These are phyloP conservation scores for Dicerorhinus sumatrensis DNA, from an alignment of 2,113 vertebrate genomes.

Conservation along the genomic window DNA sequence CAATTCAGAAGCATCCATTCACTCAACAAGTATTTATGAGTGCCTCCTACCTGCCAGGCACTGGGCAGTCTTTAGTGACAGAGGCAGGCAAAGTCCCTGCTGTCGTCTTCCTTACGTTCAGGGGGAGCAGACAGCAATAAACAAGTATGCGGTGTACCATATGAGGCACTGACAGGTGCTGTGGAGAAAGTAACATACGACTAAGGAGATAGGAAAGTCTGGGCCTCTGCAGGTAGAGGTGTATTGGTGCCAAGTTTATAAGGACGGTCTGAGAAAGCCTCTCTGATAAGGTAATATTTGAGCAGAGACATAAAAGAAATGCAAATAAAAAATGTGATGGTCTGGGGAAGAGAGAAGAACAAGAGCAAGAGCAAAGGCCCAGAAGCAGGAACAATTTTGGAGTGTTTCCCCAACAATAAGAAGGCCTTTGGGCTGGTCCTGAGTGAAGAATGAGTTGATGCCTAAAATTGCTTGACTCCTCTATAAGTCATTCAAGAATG, in stretches of 20 bases:
- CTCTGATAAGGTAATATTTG: not conserved
- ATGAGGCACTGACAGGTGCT: not conserved
- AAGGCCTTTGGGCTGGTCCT: not conserved
- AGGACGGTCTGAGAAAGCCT: not conserved
- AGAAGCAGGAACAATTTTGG: not conserved
- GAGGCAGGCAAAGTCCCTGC: not conserved
- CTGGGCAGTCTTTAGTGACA: not conserved
- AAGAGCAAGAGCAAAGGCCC: not conserved
- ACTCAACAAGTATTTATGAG: not conserved
- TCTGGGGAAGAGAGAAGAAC: not conserved
- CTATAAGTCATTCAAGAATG: not conserved
- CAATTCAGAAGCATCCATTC: not conserved
- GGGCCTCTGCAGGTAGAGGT: fast-evolving
- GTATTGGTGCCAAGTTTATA: not conserved
- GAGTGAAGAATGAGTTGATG: not conserved
- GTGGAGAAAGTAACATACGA: not conserved
- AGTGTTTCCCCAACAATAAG: not conserved
- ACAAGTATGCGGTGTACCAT: not conserved
- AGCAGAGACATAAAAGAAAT: not conserved
- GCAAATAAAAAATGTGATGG: not conserved
- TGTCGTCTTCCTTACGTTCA: not conserved
- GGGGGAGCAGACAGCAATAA: not conserved
- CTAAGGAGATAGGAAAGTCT: not conserved
- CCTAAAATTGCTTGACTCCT: slow-evolving; percentile 4
- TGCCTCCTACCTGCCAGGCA: not conserved